These are phyloP conservation scores for Hemithea aestivaria DNA, from an alignment of 2,888 invertebrate genomes.

Conservation along the genomic window DNA sequence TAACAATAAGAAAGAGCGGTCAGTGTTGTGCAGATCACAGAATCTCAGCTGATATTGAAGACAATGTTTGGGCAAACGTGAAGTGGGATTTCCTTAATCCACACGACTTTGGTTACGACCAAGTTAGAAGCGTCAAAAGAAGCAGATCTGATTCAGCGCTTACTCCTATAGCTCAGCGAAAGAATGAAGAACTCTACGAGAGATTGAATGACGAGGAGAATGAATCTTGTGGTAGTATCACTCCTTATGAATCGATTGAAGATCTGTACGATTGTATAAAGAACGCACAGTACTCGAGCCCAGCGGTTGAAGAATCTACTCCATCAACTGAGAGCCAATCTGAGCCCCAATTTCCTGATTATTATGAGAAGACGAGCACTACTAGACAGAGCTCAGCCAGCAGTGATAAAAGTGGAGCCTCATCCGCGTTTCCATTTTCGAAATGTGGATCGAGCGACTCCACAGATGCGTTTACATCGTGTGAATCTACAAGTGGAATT, in stretches of 20 bases:
- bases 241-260: slow-evolving; percentile 74
- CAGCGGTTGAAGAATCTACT: slow-evolving; percentile 61
- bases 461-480: slow-evolving; percentile 66
- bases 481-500: slow-evolving; percentile 70
- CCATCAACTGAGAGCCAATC: slow-evolving; percentile 67
- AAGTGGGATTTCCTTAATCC: slow-evolving; percentile 72
- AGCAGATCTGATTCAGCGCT: slow-evolving; percentile 71
- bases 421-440: slow-evolving; percentile 73
- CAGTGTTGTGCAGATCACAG: slow-evolving; percentile 71
- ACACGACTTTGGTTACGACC: slow-evolving; percentile 69
- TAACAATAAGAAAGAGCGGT: slow-evolving; percentile 58
- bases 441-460: slow-evolving; percentile 74
- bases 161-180: slow-evolving; percentile 56
- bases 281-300: slow-evolving; percentile 63
- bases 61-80: slow-evolving; percentile 73
- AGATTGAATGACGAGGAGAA: slow-evolving; percentile 55
- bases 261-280: slow-evolving; percentile 74
- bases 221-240: slow-evolving; percentile 70
- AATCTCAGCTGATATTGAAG: slow-evolving; percentile 67
- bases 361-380: slow-evolving; percentile 62
- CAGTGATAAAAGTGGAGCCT: slow-evolving; percentile 70
- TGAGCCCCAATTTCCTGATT: slow-evolving; percentile 67
- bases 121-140: slow-evolving; percentile 64
- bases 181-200: slow-evolving; percentile 69
- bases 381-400: slow-evolving; percentile 68